Evolutionary conservation across 2,113 vertebrate species (phyloP).

Genomic region (Falcunculus frontatus): DNA sequence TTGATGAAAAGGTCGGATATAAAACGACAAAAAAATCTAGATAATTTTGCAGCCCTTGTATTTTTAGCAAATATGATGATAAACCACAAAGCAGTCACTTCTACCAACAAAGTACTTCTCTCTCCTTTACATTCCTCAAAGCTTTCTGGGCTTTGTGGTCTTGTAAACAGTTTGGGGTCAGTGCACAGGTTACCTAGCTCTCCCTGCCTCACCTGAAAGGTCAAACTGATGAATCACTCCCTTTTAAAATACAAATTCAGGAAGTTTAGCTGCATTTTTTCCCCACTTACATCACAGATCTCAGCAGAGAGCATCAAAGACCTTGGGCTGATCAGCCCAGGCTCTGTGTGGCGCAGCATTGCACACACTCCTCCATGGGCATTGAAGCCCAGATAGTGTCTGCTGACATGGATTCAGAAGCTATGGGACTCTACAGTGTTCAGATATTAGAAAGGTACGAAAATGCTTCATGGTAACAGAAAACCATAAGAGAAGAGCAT

Average conservation of each 20-base stretch:
- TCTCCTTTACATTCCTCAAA: neutral
- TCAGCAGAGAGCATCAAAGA: neutral
- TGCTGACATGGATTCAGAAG: neutral
- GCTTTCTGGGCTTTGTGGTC: neutral
- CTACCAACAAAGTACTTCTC: neutral
- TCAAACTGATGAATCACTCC: neutral
- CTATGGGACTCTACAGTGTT: neutral
- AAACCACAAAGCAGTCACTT: neutral
- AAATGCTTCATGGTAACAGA: neutral
- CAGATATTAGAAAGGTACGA: neutral
- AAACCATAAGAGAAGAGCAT: neutral
- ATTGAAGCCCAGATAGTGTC: neutral
- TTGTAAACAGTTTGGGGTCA: fast-evolving
- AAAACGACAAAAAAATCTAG: neutral
- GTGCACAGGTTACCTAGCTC: neutral
- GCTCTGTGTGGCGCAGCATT: neutral
- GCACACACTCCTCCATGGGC: fast-evolving
- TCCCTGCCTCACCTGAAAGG: neutral
- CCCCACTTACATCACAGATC: neutral
- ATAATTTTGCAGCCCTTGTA: neutral
- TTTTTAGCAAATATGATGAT: neutral
- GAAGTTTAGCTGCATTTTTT: neutral
- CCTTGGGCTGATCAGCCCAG: neutral
- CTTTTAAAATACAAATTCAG: neutral
- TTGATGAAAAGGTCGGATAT: neutral